Evolutionary conservation across 2,113 vertebrate genomes (phyloP).

Genomic region (Passer montanus): DNA sequence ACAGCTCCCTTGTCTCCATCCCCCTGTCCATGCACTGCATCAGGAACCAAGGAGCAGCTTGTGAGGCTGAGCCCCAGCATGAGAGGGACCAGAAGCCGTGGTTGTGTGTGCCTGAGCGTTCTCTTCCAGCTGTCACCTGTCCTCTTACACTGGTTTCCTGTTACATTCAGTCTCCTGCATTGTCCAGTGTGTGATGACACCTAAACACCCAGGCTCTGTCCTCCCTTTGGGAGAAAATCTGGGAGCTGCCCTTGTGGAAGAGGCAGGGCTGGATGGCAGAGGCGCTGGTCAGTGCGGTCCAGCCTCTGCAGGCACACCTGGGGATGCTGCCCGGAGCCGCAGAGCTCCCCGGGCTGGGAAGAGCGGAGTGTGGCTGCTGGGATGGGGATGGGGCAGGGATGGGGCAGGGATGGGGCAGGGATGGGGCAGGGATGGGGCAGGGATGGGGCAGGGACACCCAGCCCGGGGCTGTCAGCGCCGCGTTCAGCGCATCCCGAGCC

Average conservation of each 20-base stretch:
- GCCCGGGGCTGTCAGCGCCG: background rate
- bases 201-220: rapidly evolving
- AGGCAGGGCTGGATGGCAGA: background rate
- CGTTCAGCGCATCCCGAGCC: background rate
- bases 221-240: background rate
- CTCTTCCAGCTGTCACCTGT: background rate
- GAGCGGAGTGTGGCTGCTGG: rapidly evolving
- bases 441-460: background rate
- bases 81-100: background rate
- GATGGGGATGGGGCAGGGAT: rapidly evolving
- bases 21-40: rapidly evolving
- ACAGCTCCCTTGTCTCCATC: background rate
- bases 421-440: background rate
- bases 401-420: background rate
- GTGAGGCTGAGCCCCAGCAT: rapidly evolving
- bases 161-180: rapidly evolving
- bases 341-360: background rate
- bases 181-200: rapidly evolving
- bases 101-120: background rate
- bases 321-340: rapidly evolving
- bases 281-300: background rate
- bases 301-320: background rate
- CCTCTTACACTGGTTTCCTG: rapidly evolving
- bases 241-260: background rate
- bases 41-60: background rate